phyloP scores from a whole-genome alignment of 2,797 vertebrate species.

The Molossus molossus region DNA sequence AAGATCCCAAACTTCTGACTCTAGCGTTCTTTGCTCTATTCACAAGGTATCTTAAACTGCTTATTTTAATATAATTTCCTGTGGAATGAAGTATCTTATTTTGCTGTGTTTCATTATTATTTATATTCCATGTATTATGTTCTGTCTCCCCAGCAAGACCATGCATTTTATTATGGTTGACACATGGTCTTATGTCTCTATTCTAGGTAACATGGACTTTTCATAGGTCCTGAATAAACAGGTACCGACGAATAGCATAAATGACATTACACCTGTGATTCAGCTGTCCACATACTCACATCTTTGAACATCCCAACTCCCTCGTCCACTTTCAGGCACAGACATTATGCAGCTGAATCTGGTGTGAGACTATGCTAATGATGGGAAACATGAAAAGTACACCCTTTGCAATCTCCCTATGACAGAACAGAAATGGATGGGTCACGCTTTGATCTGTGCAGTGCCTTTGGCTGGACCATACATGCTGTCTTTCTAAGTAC shows the following conservation, averaged over 20 bases:
- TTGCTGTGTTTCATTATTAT: background rate
- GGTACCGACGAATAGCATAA: background rate
- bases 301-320: slow-evolving; percentile 38
- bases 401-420: slow-evolving; percentile 22
- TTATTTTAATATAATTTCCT: background rate
- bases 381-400: slow-evolving; percentile 19
- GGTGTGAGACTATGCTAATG: background rate
- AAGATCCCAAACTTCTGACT: background rate
- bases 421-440: slow-evolving; percentile 53
- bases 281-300: background rate
- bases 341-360: slow-evolving; percentile 19
- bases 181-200: background rate
- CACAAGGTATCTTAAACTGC: background rate
- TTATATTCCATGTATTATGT: background rate
- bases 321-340: background rate
- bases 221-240: background rate
- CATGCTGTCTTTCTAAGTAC: slow-evolving; percentile 34
- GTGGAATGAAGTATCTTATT: background rate
- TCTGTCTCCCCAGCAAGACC: background rate
- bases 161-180: background rate
- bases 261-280: background rate
- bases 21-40: background rate
- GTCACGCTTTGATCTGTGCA: slow-evolving; percentile 46
- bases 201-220: background rate
- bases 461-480: background rate